phyloP scores from a whole-genome alignment of 2,888 invertebrate genomes.

The Trachelus stipa region DNA sequence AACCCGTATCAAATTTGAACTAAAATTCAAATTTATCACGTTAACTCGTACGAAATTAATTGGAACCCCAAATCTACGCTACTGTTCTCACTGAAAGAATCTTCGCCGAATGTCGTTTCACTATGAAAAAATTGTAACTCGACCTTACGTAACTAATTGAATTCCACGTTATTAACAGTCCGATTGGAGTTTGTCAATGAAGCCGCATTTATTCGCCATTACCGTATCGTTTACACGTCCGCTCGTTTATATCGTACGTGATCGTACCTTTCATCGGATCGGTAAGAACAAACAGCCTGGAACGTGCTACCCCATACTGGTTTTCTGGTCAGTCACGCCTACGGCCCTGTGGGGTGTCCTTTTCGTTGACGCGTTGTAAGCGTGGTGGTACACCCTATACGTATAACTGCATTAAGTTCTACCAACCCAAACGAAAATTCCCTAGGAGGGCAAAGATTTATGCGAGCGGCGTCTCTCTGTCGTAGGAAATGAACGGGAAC shows the following conservation, averaged over 20 bases:
- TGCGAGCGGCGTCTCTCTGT: slow-evolving; percentile 9
- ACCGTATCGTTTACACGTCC: neutral
- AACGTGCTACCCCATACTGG: slow-evolving; percentile 18
- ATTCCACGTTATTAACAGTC: no score
- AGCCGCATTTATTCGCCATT: no score
- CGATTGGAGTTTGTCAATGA: no score
- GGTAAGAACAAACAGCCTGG: slow-evolving; percentile 22
- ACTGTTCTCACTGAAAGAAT: no score
- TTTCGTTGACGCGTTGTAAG: neutral
- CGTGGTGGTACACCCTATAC: no score
- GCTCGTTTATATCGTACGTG: slow-evolving; percentile 5
- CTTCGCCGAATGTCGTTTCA: accelerated
- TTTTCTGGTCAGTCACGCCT: slow-evolving; percentile 23
- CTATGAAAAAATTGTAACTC: no score
- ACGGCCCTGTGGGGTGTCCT: slow-evolving; percentile 19
- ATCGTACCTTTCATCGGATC: slow-evolving; percentile 16
- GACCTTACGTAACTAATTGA: no score
- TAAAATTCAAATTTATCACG: no score
- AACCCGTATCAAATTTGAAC: no score
- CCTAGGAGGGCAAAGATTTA: slow-evolving; percentile 17
- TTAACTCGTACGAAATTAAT: no score
- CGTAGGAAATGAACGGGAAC: slow-evolving; percentile 24
- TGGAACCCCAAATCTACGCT: no score
- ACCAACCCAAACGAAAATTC: slow-evolving; percentile 1
- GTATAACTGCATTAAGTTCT: no score